Percentiles rank a stretch among this genome's conserved stretches.
These are phyloP conservation scores for Jordanella pulchra DNA, from an alignment of 2,797 vertebrate genomes.

Conservation along the genomic window DNA sequence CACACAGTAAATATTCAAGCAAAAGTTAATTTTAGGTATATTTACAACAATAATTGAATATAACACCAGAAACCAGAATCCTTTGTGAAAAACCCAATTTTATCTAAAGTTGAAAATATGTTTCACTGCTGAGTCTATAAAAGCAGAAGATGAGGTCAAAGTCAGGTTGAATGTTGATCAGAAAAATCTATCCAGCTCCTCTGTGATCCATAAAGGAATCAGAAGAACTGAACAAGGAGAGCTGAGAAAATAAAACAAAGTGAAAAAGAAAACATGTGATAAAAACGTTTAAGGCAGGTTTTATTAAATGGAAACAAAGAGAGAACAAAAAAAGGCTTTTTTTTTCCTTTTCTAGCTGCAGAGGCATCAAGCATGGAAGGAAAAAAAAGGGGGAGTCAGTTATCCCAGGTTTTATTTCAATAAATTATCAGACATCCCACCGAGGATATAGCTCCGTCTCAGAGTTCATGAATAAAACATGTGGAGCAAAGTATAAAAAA, in stretches of 20 bases:
- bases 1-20: no score
- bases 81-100: no score
- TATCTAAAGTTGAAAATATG: background rate
- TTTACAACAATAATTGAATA: no score
- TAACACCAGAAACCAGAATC: no score
- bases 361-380: background rate
- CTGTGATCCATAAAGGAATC: no score
- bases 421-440: constrained; percentile 26
- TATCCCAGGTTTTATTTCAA: constrained; percentile 21
- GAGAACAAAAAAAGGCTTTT: background rate
- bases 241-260: no score
- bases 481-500: constrained; percentile 14
- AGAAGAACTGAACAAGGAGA: background rate
- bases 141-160: background rate
- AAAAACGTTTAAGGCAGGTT: no score
- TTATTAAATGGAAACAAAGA: background rate
- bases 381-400: background rate
- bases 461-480: constrained; percentile 29
- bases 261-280: no score
- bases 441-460: background rate
- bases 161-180: background rate
- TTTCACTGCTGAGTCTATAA: background rate
- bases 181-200: background rate
- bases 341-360: background rate
- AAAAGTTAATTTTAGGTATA: no score